A percentile compares a stretch with the other conserved stretches of the same genome.
Conservation (phyloP, 2,113 vertebrate genomes). For the Zonotrichia leucophrys region DNA sequence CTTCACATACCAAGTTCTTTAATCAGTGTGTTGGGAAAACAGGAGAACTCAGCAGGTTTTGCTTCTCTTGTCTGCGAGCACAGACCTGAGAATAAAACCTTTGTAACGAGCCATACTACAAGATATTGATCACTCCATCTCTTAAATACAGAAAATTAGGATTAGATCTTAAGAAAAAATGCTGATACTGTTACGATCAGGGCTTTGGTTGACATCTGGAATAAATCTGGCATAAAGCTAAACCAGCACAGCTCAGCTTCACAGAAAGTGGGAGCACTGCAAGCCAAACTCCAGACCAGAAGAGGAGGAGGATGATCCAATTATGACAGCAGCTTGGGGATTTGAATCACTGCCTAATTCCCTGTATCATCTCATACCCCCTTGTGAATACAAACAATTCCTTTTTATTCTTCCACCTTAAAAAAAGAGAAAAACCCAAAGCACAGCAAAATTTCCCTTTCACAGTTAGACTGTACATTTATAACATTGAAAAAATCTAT, state of each 20-base stretch:
- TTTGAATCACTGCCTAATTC: slow-evolving; percentile 19
- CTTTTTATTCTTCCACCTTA: background rate
- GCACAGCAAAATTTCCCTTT: background rate
- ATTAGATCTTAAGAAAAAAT: background rate
- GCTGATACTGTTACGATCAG: background rate
- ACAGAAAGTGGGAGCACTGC: background rate
- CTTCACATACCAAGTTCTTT: background rate
- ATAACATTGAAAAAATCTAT: background rate
- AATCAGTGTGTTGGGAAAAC: background rate
- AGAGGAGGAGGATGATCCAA: slow-evolving; percentile 14
- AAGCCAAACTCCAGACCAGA: slow-evolving; percentile 12
- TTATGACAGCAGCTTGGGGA: background rate
- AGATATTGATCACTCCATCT: background rate
- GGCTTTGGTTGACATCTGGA: background rate
- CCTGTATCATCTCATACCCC: background rate
- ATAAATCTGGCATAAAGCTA: background rate
- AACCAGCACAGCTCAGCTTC: background rate
- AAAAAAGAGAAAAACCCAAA: background rate
- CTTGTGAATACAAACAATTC: background rate
- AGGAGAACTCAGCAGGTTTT: background rate
- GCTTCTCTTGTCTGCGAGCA: background rate
- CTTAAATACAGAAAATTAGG: background rate
- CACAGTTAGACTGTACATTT: background rate
- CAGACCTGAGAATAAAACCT: background rate
- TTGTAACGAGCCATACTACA: background rate